Conservation (phyloP, 1,140 invertebrate species). For the Thaumatotibia leucotreta region DNA sequence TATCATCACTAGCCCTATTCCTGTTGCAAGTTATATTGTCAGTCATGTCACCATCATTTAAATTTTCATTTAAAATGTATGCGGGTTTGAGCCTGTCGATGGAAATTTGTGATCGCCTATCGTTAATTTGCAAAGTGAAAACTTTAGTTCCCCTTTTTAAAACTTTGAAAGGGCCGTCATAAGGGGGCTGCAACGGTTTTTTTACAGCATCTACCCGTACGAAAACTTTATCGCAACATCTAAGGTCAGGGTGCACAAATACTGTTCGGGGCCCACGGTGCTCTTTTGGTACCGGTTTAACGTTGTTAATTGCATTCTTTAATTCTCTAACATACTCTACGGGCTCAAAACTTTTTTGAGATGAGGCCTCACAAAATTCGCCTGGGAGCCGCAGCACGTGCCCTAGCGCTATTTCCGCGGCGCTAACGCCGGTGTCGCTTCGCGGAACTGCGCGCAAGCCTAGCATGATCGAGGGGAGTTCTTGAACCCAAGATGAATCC, state of each 20-base stretch:
- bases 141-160: not conserved
- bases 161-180: not conserved
- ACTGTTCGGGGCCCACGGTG: not conserved
- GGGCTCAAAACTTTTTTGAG: no score
- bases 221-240: not conserved
- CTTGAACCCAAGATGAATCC: constrained; percentile 24
- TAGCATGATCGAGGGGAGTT: constrained; percentile 45
- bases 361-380: constrained; percentile 18
- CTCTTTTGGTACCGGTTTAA: not conserved
- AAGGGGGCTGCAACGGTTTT: not conserved
- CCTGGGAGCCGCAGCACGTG: constrained; percentile 23
- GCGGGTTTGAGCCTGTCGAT: constrained; percentile 15
- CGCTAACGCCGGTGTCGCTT: constrained; percentile 22
- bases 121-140: not conserved
- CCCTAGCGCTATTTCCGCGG: constrained; percentile 29
- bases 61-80: no score
- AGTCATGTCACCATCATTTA: no score
- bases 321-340: no score
- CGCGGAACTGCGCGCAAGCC: constrained; percentile 30
- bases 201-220: not conserved
- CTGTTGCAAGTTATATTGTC: no score
- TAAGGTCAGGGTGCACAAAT: constrained; percentile 6
- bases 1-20: no score
- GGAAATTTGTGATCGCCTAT: not conserved
- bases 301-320: not conserved